phyloP scores from a whole-genome alignment of 2,888 invertebrate genomes.

The Agriopis leucophaearia region DNA sequence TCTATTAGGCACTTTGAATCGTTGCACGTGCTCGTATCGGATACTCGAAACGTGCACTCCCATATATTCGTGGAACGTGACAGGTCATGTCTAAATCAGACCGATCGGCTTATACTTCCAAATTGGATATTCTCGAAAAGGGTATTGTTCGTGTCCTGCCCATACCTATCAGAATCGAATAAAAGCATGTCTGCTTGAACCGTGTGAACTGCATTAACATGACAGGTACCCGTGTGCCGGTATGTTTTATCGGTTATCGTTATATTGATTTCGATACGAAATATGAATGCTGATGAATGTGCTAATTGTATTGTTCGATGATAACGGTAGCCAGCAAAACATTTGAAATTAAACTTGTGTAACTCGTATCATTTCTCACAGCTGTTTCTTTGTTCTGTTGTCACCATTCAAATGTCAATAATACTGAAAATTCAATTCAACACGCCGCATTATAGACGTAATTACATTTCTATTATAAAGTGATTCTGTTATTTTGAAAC shows the following conservation, averaged over 20 bases:
- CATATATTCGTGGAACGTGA: constrained; percentile 56
- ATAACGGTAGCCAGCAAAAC: constrained; percentile 39
- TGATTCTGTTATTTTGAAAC: constrained; percentile 44
- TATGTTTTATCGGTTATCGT: constrained; percentile 26
- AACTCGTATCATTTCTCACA: constrained; percentile 34
- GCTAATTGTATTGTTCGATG: constrained; percentile 56
- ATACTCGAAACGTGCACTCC: constrained; percentile 46
- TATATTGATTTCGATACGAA: constrained; percentile 37
- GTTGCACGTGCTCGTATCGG: constrained; percentile 56
- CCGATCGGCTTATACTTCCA: constrained; percentile 48
- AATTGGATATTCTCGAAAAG: constrained; percentile 36
- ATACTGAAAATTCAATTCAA: constrained; percentile 38
- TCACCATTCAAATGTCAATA: constrained; percentile 46
- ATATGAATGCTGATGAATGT: constrained; percentile 46
- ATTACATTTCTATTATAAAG: constrained; percentile 44
- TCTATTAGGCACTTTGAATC: constrained; percentile 50
- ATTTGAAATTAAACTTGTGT: constrained; percentile 39
- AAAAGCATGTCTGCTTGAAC: constrained; percentile 25
- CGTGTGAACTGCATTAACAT: constrained; percentile 39
- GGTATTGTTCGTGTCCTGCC: constrained; percentile 35
- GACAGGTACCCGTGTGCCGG: constrained; percentile 9
- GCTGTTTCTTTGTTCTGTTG: constrained; percentile 43
- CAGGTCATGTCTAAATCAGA: constrained; percentile 53
- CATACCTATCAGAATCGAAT: constrained; percentile 26
- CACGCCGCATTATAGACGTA: constrained; percentile 36